Base-by-base conservation (phyloP, 2,888 invertebrate species). In the Patella pellucida region DNA sequence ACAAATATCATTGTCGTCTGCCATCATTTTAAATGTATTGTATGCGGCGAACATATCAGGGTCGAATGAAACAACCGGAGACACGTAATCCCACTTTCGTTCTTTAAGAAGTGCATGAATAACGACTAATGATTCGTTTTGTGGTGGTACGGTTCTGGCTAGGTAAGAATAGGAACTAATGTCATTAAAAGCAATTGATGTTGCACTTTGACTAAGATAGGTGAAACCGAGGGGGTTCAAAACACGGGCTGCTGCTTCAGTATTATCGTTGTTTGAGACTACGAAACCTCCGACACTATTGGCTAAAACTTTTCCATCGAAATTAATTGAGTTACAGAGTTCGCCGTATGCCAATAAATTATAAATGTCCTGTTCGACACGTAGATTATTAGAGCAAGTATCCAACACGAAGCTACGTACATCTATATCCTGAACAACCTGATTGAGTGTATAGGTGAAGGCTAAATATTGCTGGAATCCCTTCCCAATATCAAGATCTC, bases 201-300 rank as follows among this genome's bases (percentile, higher is more conserved):
- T 80, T 0, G 89, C 87, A 52, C 81, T 79, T 9, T 83, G 81
- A 54, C 86, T 86, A n/a, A 91, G 82, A 85, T 93, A 92, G 4
- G 93, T 93, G 50, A 93, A 91, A 74, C 91, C 88, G 83, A 93
- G 92, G 9, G 93, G 89, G 27, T 92, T 88, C 54, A 93, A 88
- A 78, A 93, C 90, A 75, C 92, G 84, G 3, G 90, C 85, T 0
- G 89, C 88, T 9, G 87, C 87, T 52, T 87, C 82, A 3, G 86
- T 84, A 67, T 82, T 84, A 15, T 75, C 71, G 0, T 85, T 82
- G 12, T 88, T 87, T 12, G 86, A 80, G 3, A 88, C 87, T 14
- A 91, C 70, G 11, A 90, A 86, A 9, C 89, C 89, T 4, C 89
- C 85, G 14, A 73, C 27, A 73, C 19, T n/a, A 7, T 27, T 50